Percentiles rank a stretch among this genome's conserved stretches.
These are phyloP conservation scores for Formica exsecta DNA, from an alignment of 1,140 invertebrate species.

Conservation along the genomic window DNA sequence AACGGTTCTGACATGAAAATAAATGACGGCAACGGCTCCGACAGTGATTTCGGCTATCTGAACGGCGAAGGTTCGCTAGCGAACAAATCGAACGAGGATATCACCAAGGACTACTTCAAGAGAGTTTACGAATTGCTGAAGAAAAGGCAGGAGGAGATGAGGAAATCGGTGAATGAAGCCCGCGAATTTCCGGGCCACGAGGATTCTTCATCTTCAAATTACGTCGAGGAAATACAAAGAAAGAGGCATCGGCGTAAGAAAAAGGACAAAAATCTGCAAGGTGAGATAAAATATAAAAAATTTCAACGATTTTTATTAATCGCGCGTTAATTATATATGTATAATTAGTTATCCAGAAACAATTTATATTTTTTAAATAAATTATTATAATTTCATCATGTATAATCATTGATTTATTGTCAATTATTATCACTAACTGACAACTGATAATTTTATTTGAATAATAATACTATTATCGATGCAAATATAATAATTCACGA, in stretches of 20 bases:
- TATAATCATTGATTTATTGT: background rate
- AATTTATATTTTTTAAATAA: constrained; percentile 1
- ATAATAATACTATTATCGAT: background rate
- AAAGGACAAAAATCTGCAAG: constrained; percentile 74
- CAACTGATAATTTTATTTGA: background rate
- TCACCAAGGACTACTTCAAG: constrained; percentile 82
- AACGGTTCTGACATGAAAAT: constrained; percentile 35
- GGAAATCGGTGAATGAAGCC: constrained; percentile 42
- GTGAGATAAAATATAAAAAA: constrained; percentile 67
- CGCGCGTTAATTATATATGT: background rate
- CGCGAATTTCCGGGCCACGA: constrained; percentile 55
- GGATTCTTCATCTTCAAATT: constrained; percentile 78
- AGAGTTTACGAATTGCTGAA: constrained; percentile 83
- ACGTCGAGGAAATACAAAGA: constrained; percentile 68
- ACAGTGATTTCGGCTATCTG: constrained; percentile 44
- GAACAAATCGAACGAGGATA: constrained; percentile 79
- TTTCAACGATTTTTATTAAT: background rate
- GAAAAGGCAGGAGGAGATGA: constrained; percentile 75
- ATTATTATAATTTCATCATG: background rate
- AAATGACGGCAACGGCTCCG: background rate
- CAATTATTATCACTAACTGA: background rate
- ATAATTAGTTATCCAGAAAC: background rate
- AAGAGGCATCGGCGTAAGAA: constrained; percentile 73
- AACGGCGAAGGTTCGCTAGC: constrained; percentile 57
- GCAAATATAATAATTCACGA: background rate